Percentiles rank a stretch among this genome's conserved stretches.
Evolutionary conservation across 1,140 invertebrate genomes (phyloP).

Genomic region (Ceratina calcarata): DNA sequence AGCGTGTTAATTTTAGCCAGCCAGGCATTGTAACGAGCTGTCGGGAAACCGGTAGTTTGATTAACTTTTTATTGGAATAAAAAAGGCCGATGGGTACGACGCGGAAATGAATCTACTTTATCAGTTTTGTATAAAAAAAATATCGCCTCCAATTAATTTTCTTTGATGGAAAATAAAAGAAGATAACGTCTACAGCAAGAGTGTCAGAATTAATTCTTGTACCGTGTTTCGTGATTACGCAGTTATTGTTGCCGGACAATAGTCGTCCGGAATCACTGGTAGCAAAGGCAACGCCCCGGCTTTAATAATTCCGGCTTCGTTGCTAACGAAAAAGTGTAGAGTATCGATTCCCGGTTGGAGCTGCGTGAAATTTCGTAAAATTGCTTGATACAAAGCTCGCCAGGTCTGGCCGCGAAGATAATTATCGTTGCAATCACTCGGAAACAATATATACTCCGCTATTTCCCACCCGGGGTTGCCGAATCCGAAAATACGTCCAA

Average conservation of each 20-base stretch:
- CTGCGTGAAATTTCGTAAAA: slow-evolving; percentile 17
- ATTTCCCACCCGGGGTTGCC: neutral
- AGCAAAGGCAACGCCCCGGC: too few relatives aligned
- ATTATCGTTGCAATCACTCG: slow-evolving; percentile 19
- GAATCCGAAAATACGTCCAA: neutral
- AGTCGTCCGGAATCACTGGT: slow-evolving; percentile 17
- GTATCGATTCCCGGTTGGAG: neutral
- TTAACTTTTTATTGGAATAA: slow-evolving; percentile 49
- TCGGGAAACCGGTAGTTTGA: slow-evolving; percentile 37
- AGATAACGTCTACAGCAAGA: neutral
- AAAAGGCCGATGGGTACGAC: neutral
- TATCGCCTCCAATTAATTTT: neutral
- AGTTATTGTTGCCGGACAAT: slow-evolving; percentile 27
- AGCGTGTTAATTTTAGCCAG: slow-evolving; percentile 18
- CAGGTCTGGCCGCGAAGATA: neutral
- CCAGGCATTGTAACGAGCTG: slow-evolving; percentile 22
- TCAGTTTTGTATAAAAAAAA: neutral
- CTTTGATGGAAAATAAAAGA: neutral
- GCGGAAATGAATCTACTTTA: neutral
- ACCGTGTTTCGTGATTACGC: slow-evolving; percentile 12
- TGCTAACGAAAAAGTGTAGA: slow-evolving; percentile 1
- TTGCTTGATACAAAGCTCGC: neutral
- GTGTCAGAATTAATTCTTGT: slow-evolving; percentile 18
- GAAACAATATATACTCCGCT: slow-evolving; percentile 15
- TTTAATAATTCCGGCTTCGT: neutral